Evolutionary conservation across 2,888 invertebrate genomes (phyloP), one percentile per base, ranked within the genome.

Genomic region (Heliconius ismenius): DNA sequence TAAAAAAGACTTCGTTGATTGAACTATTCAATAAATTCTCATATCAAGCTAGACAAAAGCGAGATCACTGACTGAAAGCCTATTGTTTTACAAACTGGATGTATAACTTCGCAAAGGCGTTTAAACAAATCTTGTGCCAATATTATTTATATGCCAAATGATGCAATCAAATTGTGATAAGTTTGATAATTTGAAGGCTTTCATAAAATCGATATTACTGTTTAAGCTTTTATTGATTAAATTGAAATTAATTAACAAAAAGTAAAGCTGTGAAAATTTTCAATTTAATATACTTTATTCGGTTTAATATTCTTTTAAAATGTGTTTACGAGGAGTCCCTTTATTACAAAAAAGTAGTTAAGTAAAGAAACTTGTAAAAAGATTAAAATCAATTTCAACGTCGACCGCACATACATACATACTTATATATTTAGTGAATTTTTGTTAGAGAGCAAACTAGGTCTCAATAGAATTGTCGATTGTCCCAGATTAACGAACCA

Each of bases 401-500:
- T 86, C 88, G 83, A 84, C 84, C 84, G 39, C 7, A 43, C 11
- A 36, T 39, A 39, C 11, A 36, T 39, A 39, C n/a, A 67, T 3
- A n/a, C 1, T 15, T 24, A 39, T 3, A 73, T 80, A 81, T 78
- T 81, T 84, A 83, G 86, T 89, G 85, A 64, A 76, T 72, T 76
- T 75, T 81, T 84, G 84, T 87, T 87, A 86, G 84, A 81, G 43
- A 62, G 62, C 39, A 73, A 73, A 73, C 73, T 84, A 88, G 88
- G 85, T 86, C 88, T 86, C 87, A 87, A 82, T 83, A 82, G 84
- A 90, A 90, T 88, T 81, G 89, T 82, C 92, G 86, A 93, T 93
- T 94, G 93, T 93, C 87, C 89, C 89, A 89, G 88, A 91, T 92
- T 91, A 93, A 92, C 91, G 93, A 92, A 91, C 90, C 93, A 88